Percentiles rank a stretch among this genome's conserved stretches.
These are phyloP conservation scores for Patella pellucida DNA, from an alignment of 2,888 invertebrate genomes.

Conservation along the genomic window DNA sequence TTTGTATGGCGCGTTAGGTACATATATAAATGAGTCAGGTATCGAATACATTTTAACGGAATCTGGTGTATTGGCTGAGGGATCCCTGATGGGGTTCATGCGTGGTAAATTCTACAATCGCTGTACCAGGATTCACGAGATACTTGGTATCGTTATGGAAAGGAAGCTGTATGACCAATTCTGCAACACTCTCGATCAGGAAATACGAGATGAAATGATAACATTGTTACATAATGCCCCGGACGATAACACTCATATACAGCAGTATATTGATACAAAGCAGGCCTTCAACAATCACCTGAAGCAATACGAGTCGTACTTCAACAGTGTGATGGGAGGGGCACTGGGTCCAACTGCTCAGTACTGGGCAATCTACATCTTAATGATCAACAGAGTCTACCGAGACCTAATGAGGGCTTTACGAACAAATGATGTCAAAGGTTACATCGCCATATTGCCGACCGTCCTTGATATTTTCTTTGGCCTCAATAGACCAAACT, in stretches of 20 bases:
- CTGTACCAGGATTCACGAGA: slow-evolving; percentile 24
- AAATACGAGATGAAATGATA: slow-evolving; percentile 15
- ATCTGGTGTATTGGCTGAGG: slow-evolving; percentile 30
- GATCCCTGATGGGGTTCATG: slow-evolving; percentile 28
- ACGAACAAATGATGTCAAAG: slow-evolving; percentile 23
- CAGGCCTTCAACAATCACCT: background rate
- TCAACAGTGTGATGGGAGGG: slow-evolving; percentile 17
- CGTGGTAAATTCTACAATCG: slow-evolving; percentile 30
- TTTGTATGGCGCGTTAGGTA: slow-evolving; percentile 13
- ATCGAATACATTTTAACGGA: slow-evolving; percentile 24
- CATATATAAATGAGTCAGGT: slow-evolving; percentile 24
- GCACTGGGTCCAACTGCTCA: slow-evolving; percentile 24
- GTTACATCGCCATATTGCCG: slow-evolving; percentile 22
- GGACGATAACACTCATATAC: too few relatives aligned
- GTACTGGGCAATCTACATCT: slow-evolving; percentile 28
- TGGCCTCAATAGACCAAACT: slow-evolving; percentile 30
- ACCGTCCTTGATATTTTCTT: slow-evolving; percentile 22
- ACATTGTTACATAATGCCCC: background rate
- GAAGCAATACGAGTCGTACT: slow-evolving; percentile 12
- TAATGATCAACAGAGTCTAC: slow-evolving; percentile 26
- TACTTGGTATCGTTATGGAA: slow-evolving; percentile 18
- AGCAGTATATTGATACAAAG: background rate
- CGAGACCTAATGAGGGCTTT: slow-evolving; percentile 21
- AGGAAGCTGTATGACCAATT: slow-evolving; percentile 18
- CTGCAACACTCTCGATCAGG: slow-evolving; percentile 5